These are phyloP conservation scores for Metopolophium dirhodum DNA, from an alignment of 1,140 invertebrate genomes.

Conservation along the genomic window DNA sequence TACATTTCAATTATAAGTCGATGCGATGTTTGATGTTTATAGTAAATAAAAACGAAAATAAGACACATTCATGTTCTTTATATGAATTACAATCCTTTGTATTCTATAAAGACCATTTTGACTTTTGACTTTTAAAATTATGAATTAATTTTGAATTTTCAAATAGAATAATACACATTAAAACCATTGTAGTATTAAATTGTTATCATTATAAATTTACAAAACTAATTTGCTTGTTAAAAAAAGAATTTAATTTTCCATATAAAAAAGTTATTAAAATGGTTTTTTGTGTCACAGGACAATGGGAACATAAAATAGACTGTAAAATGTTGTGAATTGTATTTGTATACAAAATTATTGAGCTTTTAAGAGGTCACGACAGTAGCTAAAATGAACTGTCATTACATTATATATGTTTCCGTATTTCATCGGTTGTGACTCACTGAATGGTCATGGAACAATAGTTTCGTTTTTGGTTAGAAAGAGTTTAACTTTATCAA, in stretches of 20 bases:
- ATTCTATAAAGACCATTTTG: background rate
- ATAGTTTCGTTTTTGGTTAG: background rate
- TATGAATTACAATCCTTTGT: background rate
- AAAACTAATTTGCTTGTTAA: background rate
- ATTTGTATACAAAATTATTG: background rate
- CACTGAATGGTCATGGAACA: background rate
- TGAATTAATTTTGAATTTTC: background rate
- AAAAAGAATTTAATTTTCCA: background rate
- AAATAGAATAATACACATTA: background rate
- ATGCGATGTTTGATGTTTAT: background rate
- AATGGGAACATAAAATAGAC: background rate
- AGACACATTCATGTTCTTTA: background rate
- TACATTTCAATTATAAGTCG: background rate
- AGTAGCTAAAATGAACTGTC: constrained; percentile 2
- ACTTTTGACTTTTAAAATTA: background rate
- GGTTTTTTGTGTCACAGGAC: background rate
- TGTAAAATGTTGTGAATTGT: background rate
- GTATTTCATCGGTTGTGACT: background rate
- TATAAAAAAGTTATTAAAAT: background rate
- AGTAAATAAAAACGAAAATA: background rate
- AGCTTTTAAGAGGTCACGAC: background rate
- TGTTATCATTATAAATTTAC: background rate
- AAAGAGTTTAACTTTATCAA: background rate
- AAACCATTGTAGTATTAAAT: background rate
- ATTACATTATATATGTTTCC: constrained; percentile 14